phyloP scores from a whole-genome alignment of 2,888 invertebrate genomes.

The Koerneria pararmatus region DNA sequence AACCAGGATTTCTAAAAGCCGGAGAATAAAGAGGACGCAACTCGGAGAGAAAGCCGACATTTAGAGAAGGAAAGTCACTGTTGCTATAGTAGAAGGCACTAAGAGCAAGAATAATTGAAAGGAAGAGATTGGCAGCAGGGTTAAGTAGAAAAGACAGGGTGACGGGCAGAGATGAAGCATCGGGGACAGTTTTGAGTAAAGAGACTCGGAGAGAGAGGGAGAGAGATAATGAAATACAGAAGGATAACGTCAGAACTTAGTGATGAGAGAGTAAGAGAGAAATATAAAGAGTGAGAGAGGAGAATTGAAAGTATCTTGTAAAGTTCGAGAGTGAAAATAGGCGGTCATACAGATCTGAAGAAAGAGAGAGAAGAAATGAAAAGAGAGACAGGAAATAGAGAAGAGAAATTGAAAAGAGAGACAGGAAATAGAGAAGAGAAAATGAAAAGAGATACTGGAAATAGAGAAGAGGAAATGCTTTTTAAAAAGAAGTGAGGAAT shows the following conservation, averaged over 20 bases:
- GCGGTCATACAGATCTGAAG: no score
- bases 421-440: conserved; percentile 5
- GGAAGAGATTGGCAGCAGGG: no score
- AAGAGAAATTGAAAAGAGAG: background rate
- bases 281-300: no score
- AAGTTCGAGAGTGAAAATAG: no score
- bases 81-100: background rate
- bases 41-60: background rate
- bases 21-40: no score
- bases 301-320: background rate
- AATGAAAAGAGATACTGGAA: conserved; percentile 5
- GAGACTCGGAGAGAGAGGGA: background rate
- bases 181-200: no score
- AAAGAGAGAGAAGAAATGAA: background rate
- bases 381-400: background rate
- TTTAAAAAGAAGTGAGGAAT: background rate
- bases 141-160: no score
- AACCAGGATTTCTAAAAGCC: no score
- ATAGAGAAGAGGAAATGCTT: background rate
- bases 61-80: background rate
- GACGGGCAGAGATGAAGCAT: no score
- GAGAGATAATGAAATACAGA: background rate
- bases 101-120: conserved; percentile 6
- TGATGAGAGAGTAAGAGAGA: background rate
- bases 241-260: background rate